Evolutionary conservation across 1,140 invertebrate genomes (phyloP).

Genomic region (Pseudomyrmex sp.): DNA sequence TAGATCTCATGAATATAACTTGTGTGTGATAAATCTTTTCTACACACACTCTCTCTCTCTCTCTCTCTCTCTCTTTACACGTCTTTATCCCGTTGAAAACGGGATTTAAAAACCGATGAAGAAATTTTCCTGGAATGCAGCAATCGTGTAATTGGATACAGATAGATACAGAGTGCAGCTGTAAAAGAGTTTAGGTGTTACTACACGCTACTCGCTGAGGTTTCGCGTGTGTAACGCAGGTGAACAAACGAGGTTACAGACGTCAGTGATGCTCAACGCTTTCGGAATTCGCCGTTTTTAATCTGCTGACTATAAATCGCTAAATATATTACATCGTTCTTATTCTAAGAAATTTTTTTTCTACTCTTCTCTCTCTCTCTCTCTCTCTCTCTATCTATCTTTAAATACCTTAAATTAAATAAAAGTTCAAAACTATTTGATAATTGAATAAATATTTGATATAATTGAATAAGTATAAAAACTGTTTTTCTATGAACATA

Average conservation of each 20-base stretch:
- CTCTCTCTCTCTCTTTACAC: no score
- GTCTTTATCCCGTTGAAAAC: constrained; percentile 28
- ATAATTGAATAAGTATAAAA: no score
- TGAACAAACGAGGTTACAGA: constrained; percentile 41
- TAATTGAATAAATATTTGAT: no score
- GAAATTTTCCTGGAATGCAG: constrained; percentile 45
- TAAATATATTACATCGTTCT: no score
- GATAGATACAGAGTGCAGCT: constrained; percentile 43
- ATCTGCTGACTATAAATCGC: background rate
- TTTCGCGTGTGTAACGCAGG: constrained; percentile 50
- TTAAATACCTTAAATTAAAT: no score
- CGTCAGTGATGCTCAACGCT: constrained; percentile 50
- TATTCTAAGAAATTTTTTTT: no score
- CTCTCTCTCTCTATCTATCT: no score
- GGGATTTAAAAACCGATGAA: constrained; percentile 35
- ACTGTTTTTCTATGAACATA: background rate
- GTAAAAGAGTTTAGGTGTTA: constrained; percentile 59
- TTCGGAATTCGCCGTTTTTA: background rate
- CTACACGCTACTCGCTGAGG: constrained; percentile 33
- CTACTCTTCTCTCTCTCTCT: no score
- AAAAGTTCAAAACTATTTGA: no score
- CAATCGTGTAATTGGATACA: constrained; percentile 36
- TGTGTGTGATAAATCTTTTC: background rate
- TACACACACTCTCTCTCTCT: no score
- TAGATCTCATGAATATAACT: background rate